Evolutionary conservation across 2,888 invertebrate genomes (phyloP), one percentile per base, ranked within the genome.

Genomic region (Microplitis deprimator): DNA sequence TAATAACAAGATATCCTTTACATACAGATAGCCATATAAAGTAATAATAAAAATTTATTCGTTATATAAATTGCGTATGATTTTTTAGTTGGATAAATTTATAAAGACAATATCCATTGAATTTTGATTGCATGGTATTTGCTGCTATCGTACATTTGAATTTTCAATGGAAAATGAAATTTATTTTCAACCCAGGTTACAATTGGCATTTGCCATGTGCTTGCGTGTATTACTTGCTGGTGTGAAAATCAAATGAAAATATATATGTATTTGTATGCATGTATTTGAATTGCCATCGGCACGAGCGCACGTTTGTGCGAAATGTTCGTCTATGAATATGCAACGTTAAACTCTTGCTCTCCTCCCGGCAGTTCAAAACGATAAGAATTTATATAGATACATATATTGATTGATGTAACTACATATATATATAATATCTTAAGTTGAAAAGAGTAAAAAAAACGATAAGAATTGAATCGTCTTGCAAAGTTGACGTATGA

Each of bases 321-420:
- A 73, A 64, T 73, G 65, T 73, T 73, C 20, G 6, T 41, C 16
- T 38, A 73, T 73, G 73, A 73, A 73, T 73, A 73, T 73, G 41
- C 73, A 73, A 73, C 67, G 65, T 29, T 50, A 59, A 59, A 65
- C 65, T 73, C 65, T 40, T 17, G 38, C 38, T 61, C 41, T 40
- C 3, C 16, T 73, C 17, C 17, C 38, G 20, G 40, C 59, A 73
- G 16, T 67, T 73, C 67, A 59, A 20, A 29, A 73, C 67, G 73
- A 73, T 73, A 67, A 73, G 65, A 67, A 73, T 59, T 65, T 59
- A 50, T 73, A 73, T 60, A 71, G 38, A 39, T 62, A 10, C 39
- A 39, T 39, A 60, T 13, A 71, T 61, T 7, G 38, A 69, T 70
- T 29, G 17, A 62, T 16, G 13, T n/a, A 38, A 38, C 60, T 60